Percentiles rank a stretch among this genome's conserved stretches.
These are phyloP conservation scores for Hippocampus barbouri DNA, from an alignment of 2,113 vertebrate species.

Conservation along the genomic window DNA sequence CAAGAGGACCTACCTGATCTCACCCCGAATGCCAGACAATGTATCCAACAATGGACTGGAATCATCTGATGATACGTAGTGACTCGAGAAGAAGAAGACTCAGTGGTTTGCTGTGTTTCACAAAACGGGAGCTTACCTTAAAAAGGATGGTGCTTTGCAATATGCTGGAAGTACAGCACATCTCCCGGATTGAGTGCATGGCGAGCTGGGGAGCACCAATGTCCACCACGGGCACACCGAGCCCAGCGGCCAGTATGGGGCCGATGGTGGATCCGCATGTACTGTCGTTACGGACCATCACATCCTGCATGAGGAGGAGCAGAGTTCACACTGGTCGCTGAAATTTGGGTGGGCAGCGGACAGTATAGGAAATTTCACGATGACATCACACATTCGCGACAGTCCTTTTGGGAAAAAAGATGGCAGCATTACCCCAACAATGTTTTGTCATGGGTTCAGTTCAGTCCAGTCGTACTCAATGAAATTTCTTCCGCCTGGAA, in stretches of 20 bases:
- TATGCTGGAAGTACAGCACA: conserved; percentile 91
- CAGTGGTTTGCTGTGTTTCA: not conserved
- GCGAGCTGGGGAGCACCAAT: conserved; percentile 89
- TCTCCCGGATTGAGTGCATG: conserved; percentile 98
- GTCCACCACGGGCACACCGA: conserved; percentile 87
- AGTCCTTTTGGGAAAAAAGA: too few species aligned
- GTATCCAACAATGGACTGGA: too few species aligned
- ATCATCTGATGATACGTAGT: too few species aligned
- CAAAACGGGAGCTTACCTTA: conserved; percentile 75
- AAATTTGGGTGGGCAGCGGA: not conserved
- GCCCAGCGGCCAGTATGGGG: conserved; percentile 86
- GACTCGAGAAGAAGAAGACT: not conserved
- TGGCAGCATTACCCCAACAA: too few species aligned
- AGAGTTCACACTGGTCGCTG: not conserved
- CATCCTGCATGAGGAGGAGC: conserved; percentile 72
- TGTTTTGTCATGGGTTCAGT: too few species aligned
- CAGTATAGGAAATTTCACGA: not conserved
- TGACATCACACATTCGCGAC: too few species aligned
- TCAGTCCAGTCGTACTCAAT: too few species aligned
- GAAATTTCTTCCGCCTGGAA: too few species aligned
- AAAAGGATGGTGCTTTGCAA: conserved; percentile 88
- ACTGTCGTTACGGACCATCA: conserved; percentile 94
- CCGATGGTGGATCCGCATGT: conserved; percentile 91
- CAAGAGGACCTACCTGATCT: too few species aligned
- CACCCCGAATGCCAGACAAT: too few species aligned